These are phyloP conservation scores for Gavialis gangeticus DNA, from an alignment of 2,113 vertebrate genomes.

Conservation along the genomic window DNA sequence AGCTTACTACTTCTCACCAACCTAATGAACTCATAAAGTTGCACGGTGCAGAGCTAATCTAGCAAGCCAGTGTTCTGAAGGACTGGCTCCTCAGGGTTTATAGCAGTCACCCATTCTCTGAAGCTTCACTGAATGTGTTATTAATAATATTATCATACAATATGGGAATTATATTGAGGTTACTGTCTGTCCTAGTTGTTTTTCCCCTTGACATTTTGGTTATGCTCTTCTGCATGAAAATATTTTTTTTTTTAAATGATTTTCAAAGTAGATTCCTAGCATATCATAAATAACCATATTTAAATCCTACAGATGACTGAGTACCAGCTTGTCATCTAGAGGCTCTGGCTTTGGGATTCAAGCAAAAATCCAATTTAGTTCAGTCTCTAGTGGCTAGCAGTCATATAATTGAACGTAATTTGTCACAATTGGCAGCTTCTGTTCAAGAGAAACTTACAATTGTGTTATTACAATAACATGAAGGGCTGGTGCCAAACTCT, in stretches of 20 bases:
- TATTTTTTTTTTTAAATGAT: constrained; percentile 14
- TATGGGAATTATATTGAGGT: background rate
- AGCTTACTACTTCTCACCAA: background rate
- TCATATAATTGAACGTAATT: constrained; percentile 63
- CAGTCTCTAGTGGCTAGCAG: constrained; percentile 34
- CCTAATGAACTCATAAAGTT: background rate
- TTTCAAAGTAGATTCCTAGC: background rate
- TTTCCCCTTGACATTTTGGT: background rate
- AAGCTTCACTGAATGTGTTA: background rate
- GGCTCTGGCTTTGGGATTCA: constrained; percentile 33
- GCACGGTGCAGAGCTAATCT: background rate
- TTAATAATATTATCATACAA: constrained; percentile 2
- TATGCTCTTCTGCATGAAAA: constrained; percentile 13
- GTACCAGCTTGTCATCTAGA: constrained; percentile 42
- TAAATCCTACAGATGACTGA: background rate
- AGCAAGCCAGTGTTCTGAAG: background rate
- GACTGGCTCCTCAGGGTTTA: background rate
- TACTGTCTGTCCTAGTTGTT: background rate
- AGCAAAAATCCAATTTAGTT: constrained; percentile 64
- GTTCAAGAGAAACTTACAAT: constrained; percentile 40
- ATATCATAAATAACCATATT: constrained; percentile 43
- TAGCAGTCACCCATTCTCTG: background rate
- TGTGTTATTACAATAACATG: constrained; percentile 18
- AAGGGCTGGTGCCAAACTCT: background rate
- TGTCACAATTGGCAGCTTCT: constrained; percentile 34